Conservation (phyloP, 1,140 invertebrate genomes). For the Caenorhabditis tropicalis region DNA sequence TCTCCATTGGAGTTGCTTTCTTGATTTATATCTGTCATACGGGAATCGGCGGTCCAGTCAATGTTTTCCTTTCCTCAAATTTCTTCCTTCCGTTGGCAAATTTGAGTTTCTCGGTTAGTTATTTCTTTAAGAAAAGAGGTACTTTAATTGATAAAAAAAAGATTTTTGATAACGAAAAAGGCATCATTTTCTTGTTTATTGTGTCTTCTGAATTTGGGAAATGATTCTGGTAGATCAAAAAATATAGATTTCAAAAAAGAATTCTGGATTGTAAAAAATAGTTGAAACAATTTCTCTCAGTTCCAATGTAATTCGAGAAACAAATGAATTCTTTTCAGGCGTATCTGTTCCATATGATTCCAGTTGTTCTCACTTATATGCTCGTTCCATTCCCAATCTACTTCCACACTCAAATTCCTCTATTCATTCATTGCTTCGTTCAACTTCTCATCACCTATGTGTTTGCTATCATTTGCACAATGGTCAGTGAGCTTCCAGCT, state of each 20-base stretch:
- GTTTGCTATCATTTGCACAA: conserved; percentile 67
- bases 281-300: too few species aligned
- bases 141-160: neutral
- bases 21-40: conserved; percentile 71
- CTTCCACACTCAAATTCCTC: conserved; percentile 62
- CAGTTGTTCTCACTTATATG: conserved; percentile 70
- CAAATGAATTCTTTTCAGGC: conserved; percentile 39
- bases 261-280: too few species aligned
- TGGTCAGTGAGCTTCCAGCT: conserved; percentile 67
- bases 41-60: conserved; percentile 68
- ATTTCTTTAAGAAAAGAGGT: neutral
- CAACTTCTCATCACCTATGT: conserved; percentile 67
- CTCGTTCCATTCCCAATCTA: conserved; percentile 67
- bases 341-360: conserved; percentile 71
- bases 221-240: too few species aligned
- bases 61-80: conserved; percentile 57
- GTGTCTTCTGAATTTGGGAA: too few species aligned
- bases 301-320: neutral
- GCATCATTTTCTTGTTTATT: neutral
- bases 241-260: too few species aligned
- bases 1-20: conserved; percentile 67
- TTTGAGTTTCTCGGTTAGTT: conserved; percentile 64
- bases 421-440: conserved; percentile 66
- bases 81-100: conserved; percentile 65
- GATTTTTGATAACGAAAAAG: neutral